Percentiles rank a stretch among this genome's conserved stretches.
These are phyloP conservation scores for Nycticorax nycticorax DNA, from an alignment of 2,113 vertebrate genomes.

Conservation along the genomic window DNA sequence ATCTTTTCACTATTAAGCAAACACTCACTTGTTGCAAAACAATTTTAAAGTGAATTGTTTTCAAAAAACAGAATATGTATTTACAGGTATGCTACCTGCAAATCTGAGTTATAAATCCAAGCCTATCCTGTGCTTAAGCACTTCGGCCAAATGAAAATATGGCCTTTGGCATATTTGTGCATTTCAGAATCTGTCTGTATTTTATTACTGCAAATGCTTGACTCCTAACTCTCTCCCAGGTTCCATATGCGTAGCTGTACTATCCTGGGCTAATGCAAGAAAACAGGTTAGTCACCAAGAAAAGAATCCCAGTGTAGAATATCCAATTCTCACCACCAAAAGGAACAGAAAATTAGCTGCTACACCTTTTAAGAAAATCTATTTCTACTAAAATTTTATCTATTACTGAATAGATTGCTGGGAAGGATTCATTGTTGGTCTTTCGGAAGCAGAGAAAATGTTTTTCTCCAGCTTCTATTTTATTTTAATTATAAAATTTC, in stretches of 20 bases:
- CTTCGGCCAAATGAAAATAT: background rate
- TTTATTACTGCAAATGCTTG: slow-evolving; percentile 6
- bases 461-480: background rate
- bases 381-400: background rate
- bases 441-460: background rate
- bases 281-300: slow-evolving; percentile 45
- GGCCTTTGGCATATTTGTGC: background rate
- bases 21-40: background rate
- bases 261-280: slow-evolving; percentile 21
- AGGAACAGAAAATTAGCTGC: slow-evolving; percentile 28
- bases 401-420: background rate
- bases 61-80: background rate
- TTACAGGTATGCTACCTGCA: background rate
- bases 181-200: slow-evolving; percentile 28
- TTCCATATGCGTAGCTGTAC: background rate
- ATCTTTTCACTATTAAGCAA: background rate
- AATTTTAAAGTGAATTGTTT: background rate
- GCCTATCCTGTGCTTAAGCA: slow-evolving; percentile 4
- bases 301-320: slow-evolving; percentile 32
- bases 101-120: slow-evolving; percentile 18
- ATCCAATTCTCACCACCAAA: slow-evolving; percentile 37
- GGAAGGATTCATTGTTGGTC: background rate
- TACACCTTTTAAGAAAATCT: background rate
- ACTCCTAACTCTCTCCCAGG: slow-evolving; percentile 2
- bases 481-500: background rate